Percentiles rank a stretch among this genome's conserved stretches.
These are phyloP conservation scores for Pandemis corylana DNA, from an alignment of 2,888 invertebrate genomes.

Conservation along the genomic window DNA sequence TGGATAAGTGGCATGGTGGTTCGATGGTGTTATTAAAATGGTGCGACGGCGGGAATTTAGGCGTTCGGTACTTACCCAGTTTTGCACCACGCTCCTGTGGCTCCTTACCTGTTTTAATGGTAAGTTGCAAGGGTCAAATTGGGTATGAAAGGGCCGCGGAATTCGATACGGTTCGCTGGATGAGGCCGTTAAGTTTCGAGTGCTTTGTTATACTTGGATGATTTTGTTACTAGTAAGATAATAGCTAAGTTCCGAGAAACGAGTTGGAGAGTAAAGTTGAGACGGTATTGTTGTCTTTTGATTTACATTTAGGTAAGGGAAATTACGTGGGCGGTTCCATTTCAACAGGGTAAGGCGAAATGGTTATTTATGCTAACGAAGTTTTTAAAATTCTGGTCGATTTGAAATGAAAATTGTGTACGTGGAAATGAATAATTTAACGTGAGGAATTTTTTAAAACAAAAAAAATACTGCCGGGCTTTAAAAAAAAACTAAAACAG, in stretches of 20 bases:
- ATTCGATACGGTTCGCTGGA: conserved; percentile 63
- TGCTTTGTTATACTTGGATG: conserved; percentile 46
- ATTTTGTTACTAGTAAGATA: conserved; percentile 41
- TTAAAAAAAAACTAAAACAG: no score
- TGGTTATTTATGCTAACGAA: not conserved
- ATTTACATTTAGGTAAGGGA: conserved; percentile 21
- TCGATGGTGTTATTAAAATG: conserved; percentile 74
- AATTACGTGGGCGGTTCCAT: conserved; percentile 7
- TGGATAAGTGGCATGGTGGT: conserved; percentile 75
- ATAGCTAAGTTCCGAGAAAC: conserved; percentile 33
- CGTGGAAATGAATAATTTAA: not conserved
- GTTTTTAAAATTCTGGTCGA: not conserved
- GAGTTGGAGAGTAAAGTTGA: conserved; percentile 16
- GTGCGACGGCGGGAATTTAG: conserved; percentile 70
- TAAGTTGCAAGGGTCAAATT: conserved; percentile 70
- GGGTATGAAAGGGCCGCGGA: conserved; percentile 56
- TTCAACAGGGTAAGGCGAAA: not conserved
- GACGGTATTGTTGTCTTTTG: conserved; percentile 33
- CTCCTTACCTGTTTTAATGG: conserved; percentile 76
- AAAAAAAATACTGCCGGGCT: no score
- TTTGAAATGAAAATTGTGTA: not conserved
- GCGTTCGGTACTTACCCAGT: conserved; percentile 67
- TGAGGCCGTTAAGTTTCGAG: conserved; percentile 57
- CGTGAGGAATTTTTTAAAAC: not conserved
- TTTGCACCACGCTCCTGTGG: conserved; percentile 72